Evolutionary conservation across 1,140 invertebrate species (phyloP).

Genomic region (Drosophila gunungcola): DNA sequence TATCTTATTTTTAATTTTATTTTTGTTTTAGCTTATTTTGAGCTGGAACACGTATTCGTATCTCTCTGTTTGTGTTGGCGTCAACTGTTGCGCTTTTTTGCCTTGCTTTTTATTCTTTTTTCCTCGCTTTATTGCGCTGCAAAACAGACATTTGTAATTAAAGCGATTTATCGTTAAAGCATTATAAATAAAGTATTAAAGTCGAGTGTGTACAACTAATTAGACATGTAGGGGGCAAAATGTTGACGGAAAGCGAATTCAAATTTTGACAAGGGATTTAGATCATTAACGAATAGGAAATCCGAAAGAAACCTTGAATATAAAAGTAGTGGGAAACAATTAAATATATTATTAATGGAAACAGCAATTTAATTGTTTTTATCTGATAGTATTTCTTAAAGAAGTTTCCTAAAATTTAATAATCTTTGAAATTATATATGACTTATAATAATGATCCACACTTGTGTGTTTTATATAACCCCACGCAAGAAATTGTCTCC

Average conservation of each 20-base stretch:
- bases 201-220: slow-evolving; percentile 17
- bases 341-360: background rate
- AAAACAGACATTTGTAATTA: slow-evolving; percentile 51
- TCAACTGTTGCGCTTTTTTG: slow-evolving; percentile 43
- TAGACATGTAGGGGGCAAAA: slow-evolving; percentile 18
- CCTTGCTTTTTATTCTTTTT: slow-evolving; percentile 31
- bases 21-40: slow-evolving; percentile 24
- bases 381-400: no score
- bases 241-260: slow-evolving; percentile 10
- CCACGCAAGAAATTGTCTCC: background rate
- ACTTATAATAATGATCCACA: no score
- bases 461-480: background rate
- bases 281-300: slow-evolving; percentile 17
- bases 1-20: slow-evolving; percentile 47
- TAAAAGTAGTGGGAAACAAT: background rate
- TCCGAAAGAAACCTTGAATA: slow-evolving; percentile 16
- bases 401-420: no score
- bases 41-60: slow-evolving; percentile 55
- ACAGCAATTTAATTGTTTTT: no score
- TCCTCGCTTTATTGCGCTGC: slow-evolving; percentile 52
- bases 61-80: slow-evolving; percentile 42
- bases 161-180: slow-evolving; percentile 35
- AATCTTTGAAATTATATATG: no score
- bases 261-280: slow-evolving; percentile 17
- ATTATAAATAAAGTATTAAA: slow-evolving; percentile 28